Conservation (phyloP, 2,888 invertebrate species). For the Gisinianus flammeolus region DNA sequence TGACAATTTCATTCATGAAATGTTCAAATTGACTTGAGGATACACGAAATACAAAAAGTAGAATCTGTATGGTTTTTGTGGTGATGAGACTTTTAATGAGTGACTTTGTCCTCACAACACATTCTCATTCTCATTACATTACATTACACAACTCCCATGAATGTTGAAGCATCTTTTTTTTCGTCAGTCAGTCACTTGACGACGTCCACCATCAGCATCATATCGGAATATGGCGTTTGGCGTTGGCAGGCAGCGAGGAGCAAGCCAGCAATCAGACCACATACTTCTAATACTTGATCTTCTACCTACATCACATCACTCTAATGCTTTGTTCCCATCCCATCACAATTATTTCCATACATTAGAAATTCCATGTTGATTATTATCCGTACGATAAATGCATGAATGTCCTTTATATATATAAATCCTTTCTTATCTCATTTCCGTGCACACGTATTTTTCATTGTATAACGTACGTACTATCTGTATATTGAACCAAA, state of each 20-base stretch:
- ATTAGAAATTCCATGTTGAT: too few species aligned
- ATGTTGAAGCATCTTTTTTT: not conserved
- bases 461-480: too few species aligned
- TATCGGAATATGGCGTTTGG: not conserved
- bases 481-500: too few species aligned
- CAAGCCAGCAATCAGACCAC: constrained; percentile 7
- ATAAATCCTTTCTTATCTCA: too few species aligned
- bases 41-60: too few species aligned
- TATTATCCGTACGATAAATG: too few species aligned
- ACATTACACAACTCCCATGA: too few species aligned
- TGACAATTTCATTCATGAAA: not conserved
- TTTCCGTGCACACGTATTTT: too few species aligned
- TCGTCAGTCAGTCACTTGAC: not conserved
- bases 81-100: constrained; percentile 11
- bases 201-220: not conserved
- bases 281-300: too few species aligned
- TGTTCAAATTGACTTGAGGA: constrained; percentile 7
- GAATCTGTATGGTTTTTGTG: not conserved
- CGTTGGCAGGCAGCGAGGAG: not conserved
- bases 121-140: not conserved
- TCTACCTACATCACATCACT: not conserved
- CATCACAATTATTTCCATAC: not conserved
- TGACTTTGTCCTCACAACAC: not conserved
- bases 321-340: not conserved
- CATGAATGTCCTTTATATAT: too few species aligned